phyloP scores from a whole-genome alignment of 2,888 invertebrate species.

The Drosophila koepferae region DNA sequence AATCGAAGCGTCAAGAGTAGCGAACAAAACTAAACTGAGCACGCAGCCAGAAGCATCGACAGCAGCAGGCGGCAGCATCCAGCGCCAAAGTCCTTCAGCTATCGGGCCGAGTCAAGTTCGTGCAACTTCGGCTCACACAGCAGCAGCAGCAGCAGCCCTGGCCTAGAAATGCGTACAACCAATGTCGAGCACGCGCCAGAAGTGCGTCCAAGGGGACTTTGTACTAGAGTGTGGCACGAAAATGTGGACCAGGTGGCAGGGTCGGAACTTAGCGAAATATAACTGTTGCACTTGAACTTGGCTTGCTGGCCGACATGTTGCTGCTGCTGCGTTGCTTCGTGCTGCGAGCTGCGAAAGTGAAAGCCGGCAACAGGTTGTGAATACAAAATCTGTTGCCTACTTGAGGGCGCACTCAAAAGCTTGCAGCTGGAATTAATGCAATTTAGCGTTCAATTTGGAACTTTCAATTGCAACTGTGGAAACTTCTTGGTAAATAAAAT shows the following conservation, averaged over 20 bases:
- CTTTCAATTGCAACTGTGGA: background rate
- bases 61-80: constrained; percentile 50
- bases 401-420: constrained; percentile 1
- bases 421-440: background rate
- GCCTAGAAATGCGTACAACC: constrained; percentile 69
- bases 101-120: constrained; percentile 47
- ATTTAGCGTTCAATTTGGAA: background rate
- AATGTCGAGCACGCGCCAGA: constrained; percentile 61
- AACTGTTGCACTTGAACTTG: constrained; percentile 82
- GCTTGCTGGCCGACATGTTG: constrained; percentile 46
- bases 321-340: constrained; percentile 24
- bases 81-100: constrained; percentile 44
- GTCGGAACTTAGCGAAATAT: constrained; percentile 44
- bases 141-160: constrained; percentile 66
- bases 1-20: constrained; percentile 57
- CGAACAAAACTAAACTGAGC: constrained; percentile 74
- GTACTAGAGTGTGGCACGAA: background rate
- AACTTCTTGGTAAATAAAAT: background rate
- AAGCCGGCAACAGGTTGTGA: constrained; percentile 76
- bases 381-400: constrained; percentile 34
- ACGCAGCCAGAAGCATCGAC: constrained; percentile 41
- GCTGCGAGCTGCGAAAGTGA: constrained; percentile 68
- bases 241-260: constrained; percentile 28
- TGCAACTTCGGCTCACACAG: constrained; percentile 42
- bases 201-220: constrained; percentile 14